Percentiles rank a stretch among this genome's conserved stretches.
phyloP scores from a whole-genome alignment of 2,113 vertebrate species.

The Gnathonemus echidnorhynchus region DNA sequence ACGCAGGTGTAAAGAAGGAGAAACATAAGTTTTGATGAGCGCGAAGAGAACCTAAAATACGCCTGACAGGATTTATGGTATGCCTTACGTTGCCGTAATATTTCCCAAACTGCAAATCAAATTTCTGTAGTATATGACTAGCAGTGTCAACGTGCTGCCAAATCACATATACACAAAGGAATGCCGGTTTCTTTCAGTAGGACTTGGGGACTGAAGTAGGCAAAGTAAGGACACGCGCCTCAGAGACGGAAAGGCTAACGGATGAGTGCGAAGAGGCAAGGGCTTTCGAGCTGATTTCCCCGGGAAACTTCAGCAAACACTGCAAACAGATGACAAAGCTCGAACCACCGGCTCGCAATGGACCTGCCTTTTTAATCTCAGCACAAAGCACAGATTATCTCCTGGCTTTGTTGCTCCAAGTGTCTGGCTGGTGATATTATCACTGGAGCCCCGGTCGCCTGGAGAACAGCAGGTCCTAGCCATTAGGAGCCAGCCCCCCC shows the following conservation, averaged over 20 bases:
- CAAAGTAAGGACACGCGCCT: not conserved
- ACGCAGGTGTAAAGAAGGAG: not conserved
- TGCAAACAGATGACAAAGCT: conserved; percentile 1
- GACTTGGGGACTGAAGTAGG: not conserved
- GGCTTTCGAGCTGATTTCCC: not conserved
- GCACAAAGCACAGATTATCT: conserved; percentile 15
- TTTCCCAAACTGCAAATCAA: not conserved
- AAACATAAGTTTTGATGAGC: not conserved
- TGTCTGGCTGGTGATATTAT: conserved; percentile 9
- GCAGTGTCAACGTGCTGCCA: not conserved
- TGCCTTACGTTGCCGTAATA: not conserved
- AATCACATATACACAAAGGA: not conserved
- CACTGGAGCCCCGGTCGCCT: not conserved
- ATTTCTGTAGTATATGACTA: not conserved
- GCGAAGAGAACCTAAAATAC: not conserved
- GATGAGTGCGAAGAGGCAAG: not conserved
- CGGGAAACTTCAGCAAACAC: not conserved
- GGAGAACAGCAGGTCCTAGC: conserved; percentile 5
- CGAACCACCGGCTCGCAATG: not conserved
- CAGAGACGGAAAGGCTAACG: not conserved
- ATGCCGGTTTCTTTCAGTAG: not conserved
- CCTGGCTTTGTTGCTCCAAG: conserved; percentile 9
- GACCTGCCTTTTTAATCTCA: not conserved
- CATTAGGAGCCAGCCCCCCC: not conserved
- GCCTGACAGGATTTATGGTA: not conserved